Base-by-base conservation (phyloP, 2,797 vertebrate species). In the Taeniopygia guttata region DNA sequence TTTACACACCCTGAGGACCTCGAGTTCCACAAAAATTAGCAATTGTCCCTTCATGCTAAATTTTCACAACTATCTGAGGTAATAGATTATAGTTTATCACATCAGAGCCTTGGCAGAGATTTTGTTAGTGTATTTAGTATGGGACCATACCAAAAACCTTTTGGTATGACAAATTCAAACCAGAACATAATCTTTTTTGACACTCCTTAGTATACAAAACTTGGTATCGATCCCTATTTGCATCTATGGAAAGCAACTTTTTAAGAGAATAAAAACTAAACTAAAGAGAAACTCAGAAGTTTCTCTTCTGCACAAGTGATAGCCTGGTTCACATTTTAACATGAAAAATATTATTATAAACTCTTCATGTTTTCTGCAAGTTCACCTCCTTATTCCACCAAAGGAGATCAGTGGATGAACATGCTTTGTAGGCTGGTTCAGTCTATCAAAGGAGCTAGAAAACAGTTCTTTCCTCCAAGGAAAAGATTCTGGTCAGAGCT, bases 401-500 rank as follows among this genome's bases (percentile, higher is more conserved):
- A 67, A 82, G 69, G 60, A 89, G 48, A 55, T 63, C 32, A 72
- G 7, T 3, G 22, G 66, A 82, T 64, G 84, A 90, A 75, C 0
- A 1, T 60, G 45, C 55, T 88, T 62, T 81, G 40, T 78, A 72
- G 69, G 60, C 51, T 91, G 87, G 63, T 93, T 84, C 72, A 93
- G 36, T 82, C 91, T 91, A 52, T 34, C 46, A 40, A 19, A 84
- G 60, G 62, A 69, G 46, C 36, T 95, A 54, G 54, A 85, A 94
- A 96, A 68, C 46, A 81, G 72, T 94, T 95, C 38, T 94, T 69
- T 73, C 55, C 62, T 74, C 21, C 23, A 43, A 66, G 56, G 32
- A 49, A 64, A 59, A 38, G 11, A 8, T 48, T 91, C 56, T 72
- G 86, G 45, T 98, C 95, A 98, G 96, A 98, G 97, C 84, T 98